Percentiles rank a stretch among this genome's conserved stretches.
These are phyloP conservation scores for Frankliniella intonsa DNA, from an alignment of 2,888 invertebrate genomes.

Conservation along the genomic window DNA sequence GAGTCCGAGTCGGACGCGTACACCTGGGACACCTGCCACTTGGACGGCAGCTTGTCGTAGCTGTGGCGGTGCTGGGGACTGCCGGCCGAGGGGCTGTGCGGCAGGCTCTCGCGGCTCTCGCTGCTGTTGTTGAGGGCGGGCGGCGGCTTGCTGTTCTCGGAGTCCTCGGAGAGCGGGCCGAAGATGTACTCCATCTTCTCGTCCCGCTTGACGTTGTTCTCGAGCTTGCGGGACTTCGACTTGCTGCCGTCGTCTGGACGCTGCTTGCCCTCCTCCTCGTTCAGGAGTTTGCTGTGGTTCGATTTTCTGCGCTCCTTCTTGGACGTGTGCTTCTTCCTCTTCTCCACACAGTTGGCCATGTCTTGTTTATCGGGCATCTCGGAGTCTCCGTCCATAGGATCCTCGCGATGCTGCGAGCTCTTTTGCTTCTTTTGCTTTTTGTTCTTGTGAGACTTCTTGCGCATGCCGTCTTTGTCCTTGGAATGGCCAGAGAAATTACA, in stretches of 20 bases:
- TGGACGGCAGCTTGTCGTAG: slow-evolving; percentile 41
- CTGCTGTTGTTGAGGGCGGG: slow-evolving; percentile 7
- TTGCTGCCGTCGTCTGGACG: slow-evolving; percentile 46
- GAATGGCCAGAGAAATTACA: neutral
- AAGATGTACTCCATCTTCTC: slow-evolving; percentile 86
- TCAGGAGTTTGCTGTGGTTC: slow-evolving; percentile 39
- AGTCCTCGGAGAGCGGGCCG: slow-evolving; percentile 75
- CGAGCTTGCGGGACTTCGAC: slow-evolving; percentile 40
- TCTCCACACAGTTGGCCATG: slow-evolving; percentile 41
- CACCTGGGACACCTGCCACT: slow-evolving; percentile 45
- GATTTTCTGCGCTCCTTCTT: slow-evolving; percentile 47
- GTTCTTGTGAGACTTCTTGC: slow-evolving; percentile 75
- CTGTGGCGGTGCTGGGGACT: slow-evolving; percentile 28
- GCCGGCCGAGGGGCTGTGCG: neutral
- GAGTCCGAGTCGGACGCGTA: slow-evolving; percentile 54
- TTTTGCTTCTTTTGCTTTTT: slow-evolving; percentile 68
- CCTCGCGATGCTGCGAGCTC: slow-evolving; percentile 56
- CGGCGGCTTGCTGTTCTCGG: slow-evolving; percentile 43
- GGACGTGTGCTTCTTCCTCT: slow-evolving; percentile 46
- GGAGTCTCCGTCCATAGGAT: slow-evolving; percentile 49
- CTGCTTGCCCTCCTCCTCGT: slow-evolving; percentile 46
- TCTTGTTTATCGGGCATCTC: slow-evolving; percentile 35
- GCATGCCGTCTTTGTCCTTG: slow-evolving; percentile 40
- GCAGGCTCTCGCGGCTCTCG: slow-evolving; percentile 2
- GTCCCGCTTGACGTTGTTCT: slow-evolving; percentile 54